phyloP scores from a whole-genome alignment of 2,888 invertebrate species.

The Drosophila eohydei region DNA sequence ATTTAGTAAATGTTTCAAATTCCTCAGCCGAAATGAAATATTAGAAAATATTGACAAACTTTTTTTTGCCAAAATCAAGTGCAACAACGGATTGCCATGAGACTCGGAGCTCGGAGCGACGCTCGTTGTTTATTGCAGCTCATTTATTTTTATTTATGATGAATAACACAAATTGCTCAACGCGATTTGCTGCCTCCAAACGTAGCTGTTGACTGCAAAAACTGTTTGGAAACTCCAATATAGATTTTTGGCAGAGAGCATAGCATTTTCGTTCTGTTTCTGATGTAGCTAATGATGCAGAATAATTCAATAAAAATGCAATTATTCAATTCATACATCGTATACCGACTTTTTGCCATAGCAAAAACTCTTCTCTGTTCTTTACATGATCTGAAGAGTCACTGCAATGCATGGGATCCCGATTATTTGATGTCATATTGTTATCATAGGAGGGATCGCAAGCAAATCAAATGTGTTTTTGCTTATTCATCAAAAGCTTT shows the following conservation, averaged over 20 bases:
- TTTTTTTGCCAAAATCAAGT: conserved; percentile 5
- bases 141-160: conserved; percentile 26
- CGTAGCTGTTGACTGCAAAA: not conserved
- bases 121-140: conserved; percentile 26
- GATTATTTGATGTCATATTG: too few species aligned
- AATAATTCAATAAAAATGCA: not conserved
- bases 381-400: too few species aligned
- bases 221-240: not conserved
- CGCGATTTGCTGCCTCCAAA: not conserved
- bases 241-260: not conserved
- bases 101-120: not conserved
- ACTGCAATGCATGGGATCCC: not conserved
- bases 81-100: conserved; percentile 2
- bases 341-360: not conserved
- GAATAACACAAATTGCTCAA: not conserved
- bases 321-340: not conserved
- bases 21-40: not conserved
- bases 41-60: conserved; percentile 24
- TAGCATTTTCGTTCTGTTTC: not conserved
- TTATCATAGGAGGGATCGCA: too few species aligned
- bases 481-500: too few species aligned
- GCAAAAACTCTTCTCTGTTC: not conserved
- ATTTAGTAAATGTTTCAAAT: not conserved
- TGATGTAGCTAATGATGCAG: not conserved
- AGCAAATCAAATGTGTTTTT: too few species aligned